Percentiles rank a stretch among this genome's conserved stretches.
phyloP scores from a whole-genome alignment of 2,113 vertebrate species.

The Copsychus sechellarum region DNA sequence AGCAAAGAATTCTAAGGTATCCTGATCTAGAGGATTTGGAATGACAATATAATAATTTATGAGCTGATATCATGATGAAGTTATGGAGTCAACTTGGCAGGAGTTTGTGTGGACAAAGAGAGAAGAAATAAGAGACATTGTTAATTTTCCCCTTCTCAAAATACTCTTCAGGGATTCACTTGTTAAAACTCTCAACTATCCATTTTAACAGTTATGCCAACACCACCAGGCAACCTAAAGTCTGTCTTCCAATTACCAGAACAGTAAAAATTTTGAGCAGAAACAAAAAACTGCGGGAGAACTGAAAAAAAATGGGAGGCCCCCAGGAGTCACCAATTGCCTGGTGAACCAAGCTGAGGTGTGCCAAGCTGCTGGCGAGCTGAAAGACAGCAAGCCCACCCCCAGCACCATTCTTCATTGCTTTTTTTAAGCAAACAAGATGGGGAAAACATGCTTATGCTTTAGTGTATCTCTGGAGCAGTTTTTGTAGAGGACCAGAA shows the following conservation, averaged over 20 bases:
- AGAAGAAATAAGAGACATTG: not conserved
- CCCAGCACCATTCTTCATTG: not conserved
- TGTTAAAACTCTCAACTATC: not conserved
- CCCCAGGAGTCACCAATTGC: too few relatives aligned
- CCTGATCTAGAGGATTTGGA: not conserved
- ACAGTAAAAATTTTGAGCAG: not conserved
- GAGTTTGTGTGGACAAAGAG: not conserved
- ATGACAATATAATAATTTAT: not conserved
- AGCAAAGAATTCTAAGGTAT: not conserved
- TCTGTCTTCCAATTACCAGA: not conserved
- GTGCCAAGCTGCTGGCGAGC: not conserved
- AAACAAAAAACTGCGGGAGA: not conserved
- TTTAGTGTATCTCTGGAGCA: not conserved
- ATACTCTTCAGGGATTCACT: not conserved
- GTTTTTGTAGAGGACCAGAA: not conserved
- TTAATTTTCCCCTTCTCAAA: not conserved
- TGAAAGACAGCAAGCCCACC: not conserved
- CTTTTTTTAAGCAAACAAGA: not conserved
- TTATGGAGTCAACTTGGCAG: not conserved
- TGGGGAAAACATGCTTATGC: not conserved
- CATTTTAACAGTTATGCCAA: not conserved
- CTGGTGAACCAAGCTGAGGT: not conserved
- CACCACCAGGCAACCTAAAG: not conserved
- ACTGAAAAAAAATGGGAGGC: not conserved
- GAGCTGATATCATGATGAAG: not conserved